These are phyloP conservation scores for Bugula neritina DNA, from an alignment of 2,888 invertebrate species.

Conservation along the genomic window DNA sequence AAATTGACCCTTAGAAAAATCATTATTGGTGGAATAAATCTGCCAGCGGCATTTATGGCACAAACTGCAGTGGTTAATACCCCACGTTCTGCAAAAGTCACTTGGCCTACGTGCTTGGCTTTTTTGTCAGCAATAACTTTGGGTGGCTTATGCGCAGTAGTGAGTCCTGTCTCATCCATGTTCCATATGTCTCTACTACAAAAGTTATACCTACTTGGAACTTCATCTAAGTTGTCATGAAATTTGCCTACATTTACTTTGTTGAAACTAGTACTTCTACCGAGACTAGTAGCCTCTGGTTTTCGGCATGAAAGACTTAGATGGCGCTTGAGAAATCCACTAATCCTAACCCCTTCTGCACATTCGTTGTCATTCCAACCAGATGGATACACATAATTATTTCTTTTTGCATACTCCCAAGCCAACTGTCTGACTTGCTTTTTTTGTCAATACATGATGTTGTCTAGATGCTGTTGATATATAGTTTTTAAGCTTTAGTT, in stretches of 20 bases:
- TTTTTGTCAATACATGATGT: conserved; percentile 30
- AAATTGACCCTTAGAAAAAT: conserved; percentile 29
- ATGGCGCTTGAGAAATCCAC: conserved; percentile 30
- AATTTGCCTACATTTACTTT: conserved; percentile 29
- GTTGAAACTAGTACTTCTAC: conserved; percentile 33
- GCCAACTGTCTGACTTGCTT: conserved; percentile 30
- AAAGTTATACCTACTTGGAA: conserved; percentile 30
- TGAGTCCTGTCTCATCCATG: neutral
- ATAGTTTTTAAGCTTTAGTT: no score
- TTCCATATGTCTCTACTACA: conserved; percentile 29
- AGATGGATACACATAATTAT: conserved; percentile 29
- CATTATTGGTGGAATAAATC: conserved; percentile 28
- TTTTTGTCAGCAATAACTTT: conserved; percentile 28
- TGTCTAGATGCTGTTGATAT: conserved; percentile 29
- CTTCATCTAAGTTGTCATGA: conserved; percentile 30
- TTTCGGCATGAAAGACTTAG: conserved; percentile 29
- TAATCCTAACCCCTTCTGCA: conserved; percentile 33
- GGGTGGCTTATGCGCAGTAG: conserved; percentile 28
- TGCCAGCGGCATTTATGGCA: conserved; percentile 26
- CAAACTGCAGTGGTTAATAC: conserved; percentile 22
- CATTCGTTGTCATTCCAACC: conserved; percentile 30
- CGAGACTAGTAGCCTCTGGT: conserved; percentile 33
- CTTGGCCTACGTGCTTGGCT: conserved; percentile 26
- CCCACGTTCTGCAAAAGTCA: conserved; percentile 29
- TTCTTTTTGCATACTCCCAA: conserved; percentile 30